phyloP scores from a whole-genome alignment of 2,797 vertebrate genomes.

The Chloroceryle inda region DNA sequence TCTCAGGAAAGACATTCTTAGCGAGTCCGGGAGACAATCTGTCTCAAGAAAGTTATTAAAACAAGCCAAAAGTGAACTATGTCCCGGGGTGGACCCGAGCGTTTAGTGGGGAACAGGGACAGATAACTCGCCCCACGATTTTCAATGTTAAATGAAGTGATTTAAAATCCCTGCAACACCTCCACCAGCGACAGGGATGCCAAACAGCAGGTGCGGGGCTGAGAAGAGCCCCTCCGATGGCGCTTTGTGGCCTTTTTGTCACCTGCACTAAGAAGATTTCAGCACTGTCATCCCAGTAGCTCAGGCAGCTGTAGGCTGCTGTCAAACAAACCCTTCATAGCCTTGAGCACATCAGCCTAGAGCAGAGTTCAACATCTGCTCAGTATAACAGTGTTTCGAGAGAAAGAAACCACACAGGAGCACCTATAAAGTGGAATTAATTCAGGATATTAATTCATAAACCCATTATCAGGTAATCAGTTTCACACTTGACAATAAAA shows the following conservation, averaged over 20 bases:
- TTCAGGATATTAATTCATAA: not conserved
- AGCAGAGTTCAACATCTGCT: accelerated
- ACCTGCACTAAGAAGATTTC: accelerated
- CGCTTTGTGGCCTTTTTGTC: no score
- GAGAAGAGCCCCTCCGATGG: accelerated
- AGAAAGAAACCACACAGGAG: not conserved
- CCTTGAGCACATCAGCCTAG: accelerated
- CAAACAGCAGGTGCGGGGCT: not conserved
- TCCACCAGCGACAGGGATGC: not conserved
- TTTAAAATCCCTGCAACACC: not conserved
- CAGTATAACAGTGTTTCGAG: accelerated
- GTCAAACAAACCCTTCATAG: accelerated
- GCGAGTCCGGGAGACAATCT: accelerated
- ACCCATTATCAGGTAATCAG: not conserved
- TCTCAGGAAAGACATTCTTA: not conserved
- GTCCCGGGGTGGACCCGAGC: accelerated
- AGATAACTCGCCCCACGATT: not conserved
- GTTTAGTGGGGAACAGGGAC: accelerated
- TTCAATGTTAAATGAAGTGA: accelerated
- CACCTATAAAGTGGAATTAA: not conserved
- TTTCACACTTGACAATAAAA: not conserved
- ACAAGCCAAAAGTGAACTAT: accelerated
- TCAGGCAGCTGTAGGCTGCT: not conserved
- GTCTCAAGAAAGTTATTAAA: not conserved
- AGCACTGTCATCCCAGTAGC: accelerated